Conservation (phyloP, 2,797 vertebrate species). For the Cynopterus sphinx region DNA sequence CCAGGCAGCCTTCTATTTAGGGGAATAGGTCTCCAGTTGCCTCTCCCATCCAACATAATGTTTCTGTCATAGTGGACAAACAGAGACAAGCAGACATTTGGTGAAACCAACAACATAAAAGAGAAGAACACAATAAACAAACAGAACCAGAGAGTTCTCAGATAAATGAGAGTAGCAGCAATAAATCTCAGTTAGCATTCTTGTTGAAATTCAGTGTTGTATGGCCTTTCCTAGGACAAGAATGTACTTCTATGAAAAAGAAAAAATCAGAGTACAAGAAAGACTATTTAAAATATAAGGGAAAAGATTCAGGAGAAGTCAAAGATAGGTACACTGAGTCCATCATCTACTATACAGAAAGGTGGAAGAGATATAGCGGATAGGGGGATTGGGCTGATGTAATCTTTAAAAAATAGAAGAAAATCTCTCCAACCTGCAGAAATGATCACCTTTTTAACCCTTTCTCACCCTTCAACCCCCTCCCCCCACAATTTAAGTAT, state of each 20-base stretch:
- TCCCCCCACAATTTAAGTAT: neutral
- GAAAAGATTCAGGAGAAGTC: neutral
- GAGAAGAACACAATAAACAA: neutral
- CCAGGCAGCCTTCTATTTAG: neutral
- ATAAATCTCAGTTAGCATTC: neutral
- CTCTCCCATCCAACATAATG: too few species aligned
- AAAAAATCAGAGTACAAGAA: neutral
- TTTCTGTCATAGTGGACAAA: neutral
- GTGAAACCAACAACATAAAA: neutral
- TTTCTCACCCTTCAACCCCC: fast-evolving
- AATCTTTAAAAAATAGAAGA: neutral
- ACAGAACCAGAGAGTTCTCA: neutral
- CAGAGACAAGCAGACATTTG: neutral
- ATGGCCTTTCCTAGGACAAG: neutral
- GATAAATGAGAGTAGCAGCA: neutral
- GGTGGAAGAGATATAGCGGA: neutral
- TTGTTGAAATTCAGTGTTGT: neutral
- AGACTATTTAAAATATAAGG: neutral
- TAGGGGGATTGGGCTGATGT: neutral
- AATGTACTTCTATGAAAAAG: neutral
- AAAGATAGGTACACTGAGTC: too few species aligned
- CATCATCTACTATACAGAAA: neutral
- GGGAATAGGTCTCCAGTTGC: neutral
- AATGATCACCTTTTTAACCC: neutral
- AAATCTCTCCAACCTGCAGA: neutral